phyloP scores from a whole-genome alignment of 2,888 invertebrate species.

The Electrophaes corylata region DNA sequence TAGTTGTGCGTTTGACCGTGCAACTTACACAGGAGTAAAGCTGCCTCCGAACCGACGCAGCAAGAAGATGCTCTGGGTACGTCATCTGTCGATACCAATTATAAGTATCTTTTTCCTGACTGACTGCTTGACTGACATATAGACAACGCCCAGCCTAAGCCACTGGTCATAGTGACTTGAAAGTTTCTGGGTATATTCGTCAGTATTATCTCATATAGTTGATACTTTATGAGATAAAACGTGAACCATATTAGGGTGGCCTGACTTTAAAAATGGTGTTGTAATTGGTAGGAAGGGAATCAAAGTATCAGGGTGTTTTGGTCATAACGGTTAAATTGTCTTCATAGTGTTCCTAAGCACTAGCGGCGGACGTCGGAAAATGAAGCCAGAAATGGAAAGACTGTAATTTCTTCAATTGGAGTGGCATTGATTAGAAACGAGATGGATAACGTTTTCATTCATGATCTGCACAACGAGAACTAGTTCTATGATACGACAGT shows the following conservation, averaged over 20 bases:
- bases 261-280: too few species aligned
- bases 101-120: too few species aligned
- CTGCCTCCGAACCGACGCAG: background rate
- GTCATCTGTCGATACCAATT: too few species aligned
- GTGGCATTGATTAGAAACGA: slow-evolving; percentile 20
- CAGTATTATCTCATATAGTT: too few species aligned
- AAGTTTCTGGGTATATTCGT: too few species aligned
- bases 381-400: slow-evolving; percentile 16
- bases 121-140: too few species aligned
- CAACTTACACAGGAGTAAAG: background rate
- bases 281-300: too few species aligned
- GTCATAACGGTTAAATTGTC: background rate
- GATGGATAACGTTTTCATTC: slow-evolving; percentile 19
- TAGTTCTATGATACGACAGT: background rate
- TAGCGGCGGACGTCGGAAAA: background rate
- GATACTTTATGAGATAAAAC: too few species aligned
- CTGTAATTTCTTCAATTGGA: slow-evolving; percentile 13
- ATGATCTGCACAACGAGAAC: slow-evolving; percentile 25
- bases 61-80: too few species aligned
- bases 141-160: too few species aligned
- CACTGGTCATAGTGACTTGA: too few species aligned
- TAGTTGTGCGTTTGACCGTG: slow-evolving; percentile 15
- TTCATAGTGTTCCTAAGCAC: background rate
- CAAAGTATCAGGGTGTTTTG: background rate
- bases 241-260: too few species aligned